Base-by-base conservation (phyloP, 1,140 invertebrate species). In the Drosophila setifemur region DNA sequence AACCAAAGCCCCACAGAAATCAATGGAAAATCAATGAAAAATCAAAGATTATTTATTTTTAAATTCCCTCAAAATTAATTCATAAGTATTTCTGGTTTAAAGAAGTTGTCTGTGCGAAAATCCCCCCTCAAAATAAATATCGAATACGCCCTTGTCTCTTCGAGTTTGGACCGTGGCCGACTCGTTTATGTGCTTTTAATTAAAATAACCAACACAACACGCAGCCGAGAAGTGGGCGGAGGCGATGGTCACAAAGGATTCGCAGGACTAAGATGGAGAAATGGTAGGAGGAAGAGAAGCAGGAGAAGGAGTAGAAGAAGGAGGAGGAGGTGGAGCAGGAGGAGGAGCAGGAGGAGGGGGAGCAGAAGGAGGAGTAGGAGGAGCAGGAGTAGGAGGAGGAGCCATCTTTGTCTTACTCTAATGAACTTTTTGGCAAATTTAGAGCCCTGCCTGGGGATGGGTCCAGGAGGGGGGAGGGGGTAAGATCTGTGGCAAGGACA, bases 391-490 rank as follows among this genome's bases (percentile, higher is more conserved):
- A 6, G 43, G 25, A 16, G 29, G 25, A 14, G 39, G n/a, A 39
- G 23, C 12, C 63, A 70, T 49, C 57, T 64, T 73, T 53, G 49
- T 71, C 68, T 54, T 73, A 49, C 70, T 64, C 57, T 73, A 73
- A 73, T 73, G 70, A 73, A 73, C 70, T 73, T 73, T 73, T 73
- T 61, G 57, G 69, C 69, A 72, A 73, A 73, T 73, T 73, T 73
- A 71, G 70, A 73, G 68, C 57, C 68, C 69, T 60, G 48, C 57
- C 61, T 52, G 29, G 33, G 29, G 25, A 8, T 16, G 21, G 23
- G 31, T n/a, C n/a, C 61, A 61, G 29, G 33, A 28, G 25, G 7
- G 21, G 21, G 23, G 31, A 33, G 45, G 43, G 11, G 7, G n/a
- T 4, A 23, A 11, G 18, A 35, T n/a, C 33, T 66, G 57, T 12